A percentile compares a stretch with the other conserved stretches of the same genome.
Conservation (phyloP, 1,140 invertebrate species). For the Drosophila teissieri region DNA sequence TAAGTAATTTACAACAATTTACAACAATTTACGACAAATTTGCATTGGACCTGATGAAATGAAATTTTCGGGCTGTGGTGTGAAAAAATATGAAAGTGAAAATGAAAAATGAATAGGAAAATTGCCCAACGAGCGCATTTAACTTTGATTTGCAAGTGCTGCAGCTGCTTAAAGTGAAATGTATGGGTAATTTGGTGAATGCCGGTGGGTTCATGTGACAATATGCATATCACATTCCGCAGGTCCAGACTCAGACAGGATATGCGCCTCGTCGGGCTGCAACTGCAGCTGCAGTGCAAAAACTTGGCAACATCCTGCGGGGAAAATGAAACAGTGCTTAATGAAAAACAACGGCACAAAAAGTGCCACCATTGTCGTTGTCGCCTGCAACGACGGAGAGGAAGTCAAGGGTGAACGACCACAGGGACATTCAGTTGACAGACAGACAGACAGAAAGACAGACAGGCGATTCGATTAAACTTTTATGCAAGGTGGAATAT, state of each 20-base stretch:
- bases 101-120: constrained; percentile 67
- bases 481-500: constrained; percentile 27
- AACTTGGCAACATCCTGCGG: constrained; percentile 65
- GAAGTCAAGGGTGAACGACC: constrained; percentile 47
- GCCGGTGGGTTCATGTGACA: neutral
- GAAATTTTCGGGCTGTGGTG: constrained; percentile 49
- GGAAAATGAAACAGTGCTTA: constrained; percentile 39
- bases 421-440: constrained; percentile 25
- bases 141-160: constrained; percentile 15
- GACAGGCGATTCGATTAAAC: constrained; percentile 37
- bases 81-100: constrained; percentile 72
- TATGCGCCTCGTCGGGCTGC: constrained; percentile 58
- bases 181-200: constrained; percentile 7
- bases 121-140: constrained; percentile 52
- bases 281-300: constrained; percentile 63
- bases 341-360: constrained; percentile 32
- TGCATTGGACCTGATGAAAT: constrained; percentile 55
- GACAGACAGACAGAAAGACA: constrained; percentile 7
- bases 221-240: constrained; percentile 8
- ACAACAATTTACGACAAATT: constrained; percentile 78
- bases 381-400: constrained; percentile 21
- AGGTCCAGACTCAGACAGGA: constrained; percentile 61
- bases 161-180: constrained; percentile 18
- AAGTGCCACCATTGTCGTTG: constrained; percentile 50
- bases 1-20: constrained; percentile 76